phyloP scores from a whole-genome alignment of 1,140 invertebrate species.

The Drosophila auraria region DNA sequence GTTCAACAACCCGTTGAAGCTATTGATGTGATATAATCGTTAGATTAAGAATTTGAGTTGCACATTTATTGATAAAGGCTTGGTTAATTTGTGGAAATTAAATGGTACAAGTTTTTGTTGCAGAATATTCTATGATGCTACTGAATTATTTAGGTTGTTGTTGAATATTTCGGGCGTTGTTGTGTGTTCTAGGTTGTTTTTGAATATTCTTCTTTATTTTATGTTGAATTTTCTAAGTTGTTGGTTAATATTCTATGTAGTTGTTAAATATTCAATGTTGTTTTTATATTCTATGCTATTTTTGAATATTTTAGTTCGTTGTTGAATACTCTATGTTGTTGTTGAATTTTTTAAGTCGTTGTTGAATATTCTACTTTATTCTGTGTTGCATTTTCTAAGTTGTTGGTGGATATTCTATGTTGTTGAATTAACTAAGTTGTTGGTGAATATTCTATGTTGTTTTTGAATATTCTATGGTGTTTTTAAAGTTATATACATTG shows the following conservation, averaged over 20 bases:
- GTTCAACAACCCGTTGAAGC: conserved; percentile 12
- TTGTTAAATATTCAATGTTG: background rate
- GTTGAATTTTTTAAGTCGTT: background rate
- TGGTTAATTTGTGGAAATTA: background rate
- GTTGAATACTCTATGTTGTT: background rate
- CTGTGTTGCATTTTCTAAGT: background rate
- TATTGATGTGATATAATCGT: background rate
- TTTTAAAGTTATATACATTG: background rate
- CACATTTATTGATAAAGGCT: background rate
- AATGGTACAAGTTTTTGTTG: background rate
- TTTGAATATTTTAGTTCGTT: background rate
- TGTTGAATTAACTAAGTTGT: background rate
- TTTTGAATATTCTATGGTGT: background rate
- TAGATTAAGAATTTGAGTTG: background rate
- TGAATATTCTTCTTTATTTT: background rate
- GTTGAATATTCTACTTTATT: too few relatives aligned
- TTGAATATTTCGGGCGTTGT: background rate
- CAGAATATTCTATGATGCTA: background rate
- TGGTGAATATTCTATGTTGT: background rate
- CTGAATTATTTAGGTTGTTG: background rate
- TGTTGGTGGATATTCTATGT: too few relatives aligned
- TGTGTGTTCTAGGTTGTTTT: background rate
- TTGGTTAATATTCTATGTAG: too few relatives aligned
- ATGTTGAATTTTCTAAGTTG: background rate
- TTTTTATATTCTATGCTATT: background rate